Conservation (phyloP, 2,888 invertebrate genomes). For the Nemapogon koenigi region DNA sequence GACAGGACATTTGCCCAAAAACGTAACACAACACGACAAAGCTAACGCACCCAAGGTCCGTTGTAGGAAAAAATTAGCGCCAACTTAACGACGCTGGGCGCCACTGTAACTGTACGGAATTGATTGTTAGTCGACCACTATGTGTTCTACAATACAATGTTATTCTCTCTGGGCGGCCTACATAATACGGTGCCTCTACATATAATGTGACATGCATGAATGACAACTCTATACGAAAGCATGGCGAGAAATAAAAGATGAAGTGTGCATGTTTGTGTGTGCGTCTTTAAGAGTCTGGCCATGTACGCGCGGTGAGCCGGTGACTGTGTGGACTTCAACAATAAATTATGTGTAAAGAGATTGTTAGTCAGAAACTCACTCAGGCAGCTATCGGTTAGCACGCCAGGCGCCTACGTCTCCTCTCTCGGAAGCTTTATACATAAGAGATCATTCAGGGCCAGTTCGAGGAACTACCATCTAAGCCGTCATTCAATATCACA, state of each 20-base stretch:
- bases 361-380: slow-evolving; percentile 61
- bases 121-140: neutral
- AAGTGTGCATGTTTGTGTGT: slow-evolving; percentile 16
- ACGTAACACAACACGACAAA: slow-evolving; percentile 33
- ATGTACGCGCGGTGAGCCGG: neutral
- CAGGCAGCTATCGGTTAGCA: slow-evolving; percentile 65
- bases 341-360: slow-evolving; percentile 46
- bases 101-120: slow-evolving; percentile 16
- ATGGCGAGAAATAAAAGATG: slow-evolving; percentile 38
- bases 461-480: no score
- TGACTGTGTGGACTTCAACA: slow-evolving; percentile 55
- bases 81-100: slow-evolving; percentile 35
- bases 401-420: no score
- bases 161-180: neutral
- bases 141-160: neutral
- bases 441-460: slow-evolving; percentile 1
- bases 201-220: slow-evolving; percentile 41
- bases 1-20: slow-evolving; percentile 44
- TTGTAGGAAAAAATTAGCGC: slow-evolving; percentile 64
- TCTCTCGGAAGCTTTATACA: slow-evolving; percentile 4
- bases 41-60: slow-evolving; percentile 34
- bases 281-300: neutral
- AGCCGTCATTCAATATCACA: slow-evolving; percentile 61
- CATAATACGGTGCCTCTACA: neutral
- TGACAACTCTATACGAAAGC: slow-evolving; percentile 47